These are phyloP conservation scores for Cataglyphis albicans DNA, from an alignment of 2,888 invertebrate species.

Conservation along the genomic window DNA sequence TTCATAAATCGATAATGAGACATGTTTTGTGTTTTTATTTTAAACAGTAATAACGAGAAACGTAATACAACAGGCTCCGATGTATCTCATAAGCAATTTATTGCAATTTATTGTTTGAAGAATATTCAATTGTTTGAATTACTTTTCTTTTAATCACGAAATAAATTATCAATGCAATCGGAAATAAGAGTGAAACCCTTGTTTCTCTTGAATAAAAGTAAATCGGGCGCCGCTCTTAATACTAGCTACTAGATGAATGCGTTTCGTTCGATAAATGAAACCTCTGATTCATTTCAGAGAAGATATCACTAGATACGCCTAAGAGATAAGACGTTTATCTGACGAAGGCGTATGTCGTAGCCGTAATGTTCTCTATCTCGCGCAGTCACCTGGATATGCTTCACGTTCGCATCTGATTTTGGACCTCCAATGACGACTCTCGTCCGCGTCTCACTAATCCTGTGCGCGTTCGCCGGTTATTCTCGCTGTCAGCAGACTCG, in stretches of 20 bases:
- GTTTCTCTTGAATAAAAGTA: neutral
- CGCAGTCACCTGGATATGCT: conserved; percentile 21
- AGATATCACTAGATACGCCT: conserved; percentile 46
- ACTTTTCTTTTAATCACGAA: neutral
- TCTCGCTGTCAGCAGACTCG: conserved; percentile 11
- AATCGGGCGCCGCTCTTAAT: neutral
- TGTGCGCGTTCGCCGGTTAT: conserved; percentile 30
- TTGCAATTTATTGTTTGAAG: neutral
- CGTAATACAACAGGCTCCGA: neutral
- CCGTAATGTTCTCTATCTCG: neutral
- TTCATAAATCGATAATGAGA: conserved; percentile 9
- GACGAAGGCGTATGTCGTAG: conserved; percentile 56
- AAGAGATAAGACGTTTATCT: conserved; percentile 71
- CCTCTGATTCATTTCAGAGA: conserved; percentile 55
- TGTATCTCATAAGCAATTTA: conserved; percentile 1
- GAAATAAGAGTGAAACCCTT: neutral
- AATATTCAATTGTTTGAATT: neutral
- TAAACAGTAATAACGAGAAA: neutral
- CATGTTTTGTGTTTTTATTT: conserved; percentile 9
- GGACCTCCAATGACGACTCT: conserved; percentile 45
- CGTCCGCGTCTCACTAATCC: conserved; percentile 6
- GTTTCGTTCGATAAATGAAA: conserved; percentile 25
- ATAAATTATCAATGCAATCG: conserved; percentile 13
- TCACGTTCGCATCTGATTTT: neutral
- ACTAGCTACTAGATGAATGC: neutral